A percentile compares a stretch with the other conserved stretches of the same genome.
These are phyloP conservation scores for Lepidocyrtinus sp. DNA, from an alignment of 2,888 invertebrate genomes.

Conservation along the genomic window DNA sequence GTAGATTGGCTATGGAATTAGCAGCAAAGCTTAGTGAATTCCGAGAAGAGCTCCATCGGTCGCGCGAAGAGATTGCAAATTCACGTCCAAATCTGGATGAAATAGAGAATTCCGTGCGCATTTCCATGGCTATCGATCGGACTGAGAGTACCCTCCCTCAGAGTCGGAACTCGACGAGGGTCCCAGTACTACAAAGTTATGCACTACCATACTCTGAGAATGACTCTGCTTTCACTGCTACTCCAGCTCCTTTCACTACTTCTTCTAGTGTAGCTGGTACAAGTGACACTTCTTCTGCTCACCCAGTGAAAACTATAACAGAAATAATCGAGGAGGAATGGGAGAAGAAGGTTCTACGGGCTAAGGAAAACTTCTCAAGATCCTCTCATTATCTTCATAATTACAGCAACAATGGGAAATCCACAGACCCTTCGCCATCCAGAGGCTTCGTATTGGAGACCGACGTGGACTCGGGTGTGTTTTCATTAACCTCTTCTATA, in stretches of 20 bases:
- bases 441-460: conserved; percentile 87
- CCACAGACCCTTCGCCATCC: conserved; percentile 63
- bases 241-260: background rate
- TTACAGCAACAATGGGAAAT: conserved; percentile 30
- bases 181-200: conserved; percentile 14
- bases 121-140: conserved; percentile 67
- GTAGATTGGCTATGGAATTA: conserved; percentile 48
- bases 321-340: conserved; percentile 54
- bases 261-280: background rate
- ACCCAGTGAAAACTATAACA: conserved; percentile 44
- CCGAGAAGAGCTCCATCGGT: conserved; percentile 62
- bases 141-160: conserved; percentile 63
- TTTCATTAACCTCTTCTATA: too few species aligned
- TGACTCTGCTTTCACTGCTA: background rate
- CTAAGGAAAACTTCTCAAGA: conserved; percentile 45
- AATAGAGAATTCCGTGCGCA: conserved; percentile 65
- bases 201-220: conserved; percentile 21
- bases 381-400: conserved; percentile 19
- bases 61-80: conserved; percentile 66
- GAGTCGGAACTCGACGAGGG: conserved; percentile 42
- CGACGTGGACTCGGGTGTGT: conserved; percentile 81
- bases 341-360: conserved; percentile 46
- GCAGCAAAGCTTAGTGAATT: conserved; percentile 64
- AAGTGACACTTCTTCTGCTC: conserved; percentile 27
- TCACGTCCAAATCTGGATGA: conserved; percentile 62